phyloP scores from a whole-genome alignment of 2,888 invertebrate species.

The Nasonovia ribisnigri region DNA sequence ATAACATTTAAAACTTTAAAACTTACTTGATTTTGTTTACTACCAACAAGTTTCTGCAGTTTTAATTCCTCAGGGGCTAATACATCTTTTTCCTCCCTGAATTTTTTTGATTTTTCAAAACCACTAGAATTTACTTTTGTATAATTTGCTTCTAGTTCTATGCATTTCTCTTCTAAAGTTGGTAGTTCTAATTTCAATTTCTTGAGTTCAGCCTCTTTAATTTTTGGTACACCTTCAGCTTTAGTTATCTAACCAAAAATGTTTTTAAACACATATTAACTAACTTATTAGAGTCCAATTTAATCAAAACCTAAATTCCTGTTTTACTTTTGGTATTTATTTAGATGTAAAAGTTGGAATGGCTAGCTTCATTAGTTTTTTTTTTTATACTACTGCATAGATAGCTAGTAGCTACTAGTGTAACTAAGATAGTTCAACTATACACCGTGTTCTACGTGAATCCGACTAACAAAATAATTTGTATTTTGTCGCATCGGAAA shows the following conservation, averaged over 20 bases:
- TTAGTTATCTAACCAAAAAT: constrained; percentile 35
- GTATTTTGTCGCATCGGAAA: no score
- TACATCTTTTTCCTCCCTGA: constrained; percentile 80
- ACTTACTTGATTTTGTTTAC: constrained; percentile 63
- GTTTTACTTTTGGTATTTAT: background rate
- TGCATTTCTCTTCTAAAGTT: constrained; percentile 72
- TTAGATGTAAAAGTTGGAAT: background rate
- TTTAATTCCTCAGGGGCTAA: constrained; percentile 79
- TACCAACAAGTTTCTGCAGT: constrained; percentile 77
- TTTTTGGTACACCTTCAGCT: constrained; percentile 75
- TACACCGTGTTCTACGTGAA: no score
- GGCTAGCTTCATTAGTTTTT: no score
- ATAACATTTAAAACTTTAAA: constrained; percentile 29
- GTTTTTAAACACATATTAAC: background rate
- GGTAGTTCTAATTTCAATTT: constrained; percentile 71
- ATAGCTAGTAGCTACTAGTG: background rate
- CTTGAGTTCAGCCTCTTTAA: constrained; percentile 79
- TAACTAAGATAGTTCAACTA: background rate
- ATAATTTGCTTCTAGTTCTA: constrained; percentile 74
- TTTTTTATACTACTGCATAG: no score
- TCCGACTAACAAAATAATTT: no score
- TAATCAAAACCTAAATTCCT: background rate
- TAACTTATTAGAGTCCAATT: background rate
- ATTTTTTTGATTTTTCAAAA: constrained; percentile 77
- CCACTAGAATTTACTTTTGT: constrained; percentile 76